phyloP scores from a whole-genome alignment of 2,113 vertebrate species.

The Sander lucioperca region DNA sequence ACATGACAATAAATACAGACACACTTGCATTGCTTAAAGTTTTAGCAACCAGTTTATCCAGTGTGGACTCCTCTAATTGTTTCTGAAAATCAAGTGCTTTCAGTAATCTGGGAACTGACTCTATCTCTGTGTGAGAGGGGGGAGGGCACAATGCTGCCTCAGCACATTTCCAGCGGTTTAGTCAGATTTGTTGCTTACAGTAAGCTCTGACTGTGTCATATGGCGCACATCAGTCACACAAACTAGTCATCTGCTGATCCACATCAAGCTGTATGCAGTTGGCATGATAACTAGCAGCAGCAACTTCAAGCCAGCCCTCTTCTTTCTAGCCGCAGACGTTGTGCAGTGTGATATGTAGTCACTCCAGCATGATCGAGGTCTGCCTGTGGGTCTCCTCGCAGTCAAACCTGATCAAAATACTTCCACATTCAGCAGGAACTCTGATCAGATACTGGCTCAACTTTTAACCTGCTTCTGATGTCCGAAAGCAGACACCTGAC shows the following conservation, averaged over 20 bases:
- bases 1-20: background rate
- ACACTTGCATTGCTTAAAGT: background rate
- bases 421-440: background rate
- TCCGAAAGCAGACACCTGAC: background rate
- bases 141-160: constrained; percentile 43
- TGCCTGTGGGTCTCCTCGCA: background rate
- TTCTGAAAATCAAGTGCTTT: constrained; percentile 35
- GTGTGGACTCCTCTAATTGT: constrained; percentile 25
- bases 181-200: constrained; percentile 67
- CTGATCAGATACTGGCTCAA: background rate
- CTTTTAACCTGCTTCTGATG: too few species aligned
- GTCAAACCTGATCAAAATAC: background rate
- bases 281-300: constrained; percentile 10
- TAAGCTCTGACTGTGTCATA: constrained; percentile 65
- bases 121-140: constrained; percentile 21
- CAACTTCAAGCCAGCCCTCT: background rate
- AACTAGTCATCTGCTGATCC: constrained; percentile 31
- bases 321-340: background rate
- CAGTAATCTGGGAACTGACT: constrained; percentile 68
- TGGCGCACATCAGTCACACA: constrained; percentile 41
- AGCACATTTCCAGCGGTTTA: constrained; percentile 68
- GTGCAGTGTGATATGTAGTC: background rate
- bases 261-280: background rate
- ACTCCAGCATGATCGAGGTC: background rate
- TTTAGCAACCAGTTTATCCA: constrained; percentile 7